Conservation (phyloP, 2,888 invertebrate species). For the Netelia fuscicornis region DNA sequence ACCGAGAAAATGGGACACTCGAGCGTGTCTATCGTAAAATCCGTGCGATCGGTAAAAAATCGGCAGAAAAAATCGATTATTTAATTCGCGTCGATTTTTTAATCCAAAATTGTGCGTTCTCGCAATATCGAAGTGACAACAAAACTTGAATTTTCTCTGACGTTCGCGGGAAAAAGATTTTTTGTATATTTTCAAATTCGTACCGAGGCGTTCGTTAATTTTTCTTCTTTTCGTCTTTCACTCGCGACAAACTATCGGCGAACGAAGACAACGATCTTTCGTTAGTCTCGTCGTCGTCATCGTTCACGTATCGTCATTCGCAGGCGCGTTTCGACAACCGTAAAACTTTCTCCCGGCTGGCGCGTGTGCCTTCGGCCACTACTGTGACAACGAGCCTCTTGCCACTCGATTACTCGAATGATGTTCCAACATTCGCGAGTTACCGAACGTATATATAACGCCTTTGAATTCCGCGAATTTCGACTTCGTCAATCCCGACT, state of each 20-base stretch:
- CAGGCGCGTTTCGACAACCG: slow-evolving; percentile 66
- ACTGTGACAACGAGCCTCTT: slow-evolving; percentile 5
- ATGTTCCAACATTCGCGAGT: background rate
- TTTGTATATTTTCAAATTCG: no score
- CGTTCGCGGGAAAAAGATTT: no score
- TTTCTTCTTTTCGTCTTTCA: background rate
- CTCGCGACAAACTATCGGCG: slow-evolving; percentile 69
- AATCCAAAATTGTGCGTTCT: background rate
- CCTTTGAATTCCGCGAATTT: background rate
- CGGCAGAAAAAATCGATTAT: background rate
- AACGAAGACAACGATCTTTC: slow-evolving; percentile 69
- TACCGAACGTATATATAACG: background rate
- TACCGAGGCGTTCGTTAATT: background rate
- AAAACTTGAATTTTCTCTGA: no score
- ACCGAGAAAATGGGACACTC: background rate
- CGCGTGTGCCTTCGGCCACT: background rate
- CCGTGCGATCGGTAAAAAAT: background rate
- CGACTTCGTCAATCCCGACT: background rate
- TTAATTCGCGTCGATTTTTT: slow-evolving; percentile 11
- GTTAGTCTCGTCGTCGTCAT: slow-evolving; percentile 46
- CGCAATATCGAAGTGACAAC: no score
- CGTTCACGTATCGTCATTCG: slow-evolving; percentile 12
- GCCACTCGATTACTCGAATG: slow-evolving; percentile 20
- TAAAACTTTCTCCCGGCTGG: slow-evolving; percentile 67
- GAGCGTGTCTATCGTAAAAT: background rate